phyloP scores from a whole-genome alignment of 2,888 invertebrate genomes.

The Craniophora ligustri region DNA sequence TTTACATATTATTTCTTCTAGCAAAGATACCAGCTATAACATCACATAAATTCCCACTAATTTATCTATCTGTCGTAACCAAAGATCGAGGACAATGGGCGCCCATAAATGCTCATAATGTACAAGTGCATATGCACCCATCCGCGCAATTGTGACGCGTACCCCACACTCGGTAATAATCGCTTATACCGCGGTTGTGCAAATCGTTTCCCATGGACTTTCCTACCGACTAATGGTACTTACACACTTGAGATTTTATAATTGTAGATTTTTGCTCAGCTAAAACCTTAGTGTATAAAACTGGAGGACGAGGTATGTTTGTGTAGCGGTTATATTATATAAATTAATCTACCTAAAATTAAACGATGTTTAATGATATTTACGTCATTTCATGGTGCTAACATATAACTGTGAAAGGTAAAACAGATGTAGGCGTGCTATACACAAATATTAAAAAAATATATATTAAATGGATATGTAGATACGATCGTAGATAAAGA shows the following conservation, averaged over 20 bases:
- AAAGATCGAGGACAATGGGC: constrained; percentile 38
- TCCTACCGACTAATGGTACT: constrained; percentile 51
- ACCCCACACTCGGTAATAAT: constrained; percentile 53
- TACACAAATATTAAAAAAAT: too few relatives aligned
- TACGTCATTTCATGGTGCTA: too few relatives aligned
- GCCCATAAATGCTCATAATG: constrained; percentile 54
- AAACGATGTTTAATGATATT: too few relatives aligned
- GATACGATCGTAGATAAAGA: too few relatives aligned
- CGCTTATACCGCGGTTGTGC: constrained; percentile 59
- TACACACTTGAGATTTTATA: constrained; percentile 31
- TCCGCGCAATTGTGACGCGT: constrained; percentile 59
- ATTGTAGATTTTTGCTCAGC: constrained; percentile 7
- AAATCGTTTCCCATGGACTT: constrained; percentile 67
- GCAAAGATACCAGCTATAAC: constrained; percentile 1
- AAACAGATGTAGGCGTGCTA: too few relatives aligned
- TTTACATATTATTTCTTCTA: background rate
- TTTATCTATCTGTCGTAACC: constrained; percentile 35
- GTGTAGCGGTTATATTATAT: too few relatives aligned
- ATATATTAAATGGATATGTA: too few relatives aligned
- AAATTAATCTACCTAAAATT: too few relatives aligned
- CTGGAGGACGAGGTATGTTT: too few relatives aligned
- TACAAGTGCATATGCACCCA: constrained; percentile 58
- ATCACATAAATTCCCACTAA: constrained; percentile 18
- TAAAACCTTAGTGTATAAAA: too few relatives aligned
- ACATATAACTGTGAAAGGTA: too few relatives aligned